Conservation (phyloP, 1,140 invertebrate genomes). For the Rhagoletis zephyria region DNA sequence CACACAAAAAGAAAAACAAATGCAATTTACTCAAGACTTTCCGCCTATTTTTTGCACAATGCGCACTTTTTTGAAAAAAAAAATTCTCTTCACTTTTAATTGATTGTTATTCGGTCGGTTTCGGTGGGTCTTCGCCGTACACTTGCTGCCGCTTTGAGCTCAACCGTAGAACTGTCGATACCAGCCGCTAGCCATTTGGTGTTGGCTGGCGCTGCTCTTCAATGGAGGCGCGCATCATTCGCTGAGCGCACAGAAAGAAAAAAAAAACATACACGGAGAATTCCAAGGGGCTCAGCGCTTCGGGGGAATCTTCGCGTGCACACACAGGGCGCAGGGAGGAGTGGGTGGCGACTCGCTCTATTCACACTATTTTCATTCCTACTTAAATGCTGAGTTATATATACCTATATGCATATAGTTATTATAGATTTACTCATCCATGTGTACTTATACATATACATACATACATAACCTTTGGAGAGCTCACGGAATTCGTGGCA, state of each 20-base stretch:
- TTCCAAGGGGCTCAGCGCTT: background rate
- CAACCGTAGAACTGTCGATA: slow-evolving; percentile 16
- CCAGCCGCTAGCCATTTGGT: background rate
- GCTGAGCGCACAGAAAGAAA: background rate
- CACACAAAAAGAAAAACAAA: no score
- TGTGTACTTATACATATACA: no score
- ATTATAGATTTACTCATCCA: no score
- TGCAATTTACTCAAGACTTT: background rate
- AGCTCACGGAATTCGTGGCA: background rate
- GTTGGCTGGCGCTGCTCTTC: background rate
- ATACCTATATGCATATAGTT: background rate
- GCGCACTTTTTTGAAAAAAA: background rate
- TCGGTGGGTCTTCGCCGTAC: slow-evolving; percentile 11
- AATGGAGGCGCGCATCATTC: background rate
- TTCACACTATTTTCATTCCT: no score
- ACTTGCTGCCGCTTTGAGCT: slow-evolving; percentile 28
- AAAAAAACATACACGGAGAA: slow-evolving; percentile 30
- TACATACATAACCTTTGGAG: background rate
- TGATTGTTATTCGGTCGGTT: background rate
- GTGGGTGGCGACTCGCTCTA: background rate
- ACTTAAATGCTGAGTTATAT: background rate
- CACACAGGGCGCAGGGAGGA: background rate
- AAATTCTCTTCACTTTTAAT: background rate
- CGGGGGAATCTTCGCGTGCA: background rate
- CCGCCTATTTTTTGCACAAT: background rate